phyloP scores from a whole-genome alignment of 2,113 vertebrate species.

The Saguinus midas region DNA sequence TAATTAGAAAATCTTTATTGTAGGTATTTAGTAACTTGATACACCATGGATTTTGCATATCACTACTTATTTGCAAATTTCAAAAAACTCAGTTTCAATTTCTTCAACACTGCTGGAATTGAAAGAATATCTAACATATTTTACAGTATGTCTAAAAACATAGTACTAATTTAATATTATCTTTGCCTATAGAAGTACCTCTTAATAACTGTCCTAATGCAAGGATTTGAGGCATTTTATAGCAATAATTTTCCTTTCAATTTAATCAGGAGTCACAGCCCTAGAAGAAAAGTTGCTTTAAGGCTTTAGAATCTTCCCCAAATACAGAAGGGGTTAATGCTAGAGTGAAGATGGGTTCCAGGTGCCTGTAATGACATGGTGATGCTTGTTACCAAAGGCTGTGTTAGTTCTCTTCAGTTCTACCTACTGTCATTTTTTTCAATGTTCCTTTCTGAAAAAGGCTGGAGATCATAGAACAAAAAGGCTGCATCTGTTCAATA shows the following conservation, averaged over 20 bases:
- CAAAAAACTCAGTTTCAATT: not conserved
- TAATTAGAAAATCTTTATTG: not conserved
- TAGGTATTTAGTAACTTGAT: not conserved
- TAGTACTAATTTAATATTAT: not conserved
- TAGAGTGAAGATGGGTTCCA: not conserved
- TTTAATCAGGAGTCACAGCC: not conserved
- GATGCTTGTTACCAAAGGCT: not conserved
- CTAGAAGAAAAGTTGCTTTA: not conserved
- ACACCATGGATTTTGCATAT: not conserved
- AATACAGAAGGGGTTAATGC: not conserved
- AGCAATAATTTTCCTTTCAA: not conserved
- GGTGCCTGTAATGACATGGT: not conserved
- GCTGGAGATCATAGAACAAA: not conserved
- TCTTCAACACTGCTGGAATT: not conserved
- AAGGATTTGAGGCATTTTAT: not conserved
- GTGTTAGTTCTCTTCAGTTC: not conserved
- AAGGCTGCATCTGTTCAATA: constrained; percentile 46
- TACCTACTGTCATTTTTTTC: constrained; percentile 30
- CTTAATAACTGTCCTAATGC: not conserved
- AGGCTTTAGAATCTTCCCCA: not conserved
- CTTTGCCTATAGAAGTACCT: not conserved
- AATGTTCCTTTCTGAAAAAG: constrained; percentile 1
- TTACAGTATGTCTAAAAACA: constrained; percentile 21
- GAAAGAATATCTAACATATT: not conserved
- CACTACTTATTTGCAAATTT: not conserved